phyloP scores from a whole-genome alignment of 2,888 invertebrate genomes.

The Clivina fossor region DNA sequence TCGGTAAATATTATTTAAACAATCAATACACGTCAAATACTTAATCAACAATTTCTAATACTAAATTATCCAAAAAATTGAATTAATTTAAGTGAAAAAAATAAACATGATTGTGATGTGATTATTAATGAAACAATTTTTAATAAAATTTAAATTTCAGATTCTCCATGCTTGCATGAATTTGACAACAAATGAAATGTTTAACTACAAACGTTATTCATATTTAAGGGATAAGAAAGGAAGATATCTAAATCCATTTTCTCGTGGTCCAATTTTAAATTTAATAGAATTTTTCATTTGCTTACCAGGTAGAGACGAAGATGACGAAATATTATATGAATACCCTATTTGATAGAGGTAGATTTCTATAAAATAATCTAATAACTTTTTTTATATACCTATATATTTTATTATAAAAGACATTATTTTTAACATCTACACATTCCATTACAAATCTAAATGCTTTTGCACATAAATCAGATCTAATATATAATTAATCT shows the following conservation, averaged over 20 bases:
- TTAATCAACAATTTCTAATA: slow-evolving; percentile 1
- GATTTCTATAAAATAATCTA: background rate
- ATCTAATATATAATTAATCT: slow-evolving; percentile 9
- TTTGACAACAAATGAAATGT: slow-evolving; percentile 92
- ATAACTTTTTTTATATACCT: slow-evolving; percentile 18
- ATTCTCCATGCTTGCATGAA: slow-evolving; percentile 90
- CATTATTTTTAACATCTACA: slow-evolving; percentile 28
- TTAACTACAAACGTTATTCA: slow-evolving; percentile 88
- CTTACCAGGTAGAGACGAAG: slow-evolving; percentile 76
- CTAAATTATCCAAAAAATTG: background rate
- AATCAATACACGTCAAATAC: background rate
- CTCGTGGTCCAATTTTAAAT: slow-evolving; percentile 84
- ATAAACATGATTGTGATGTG: background rate
- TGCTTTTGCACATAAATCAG: slow-evolving; percentile 27
- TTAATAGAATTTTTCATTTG: slow-evolving; percentile 89
- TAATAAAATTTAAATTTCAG: slow-evolving; percentile 56
- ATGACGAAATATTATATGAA: slow-evolving; percentile 70
- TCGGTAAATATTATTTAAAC: slow-evolving; percentile 65
- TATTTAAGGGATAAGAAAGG: slow-evolving; percentile 87
- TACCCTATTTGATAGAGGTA: slow-evolving; percentile 56
- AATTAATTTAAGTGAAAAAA: too few species aligned
- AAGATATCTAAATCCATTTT: slow-evolving; percentile 87
- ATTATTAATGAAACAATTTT: background rate
- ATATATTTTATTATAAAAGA: slow-evolving; percentile 32
- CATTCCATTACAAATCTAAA: slow-evolving; percentile 23